Conservation (phyloP, 2,888 invertebrate genomes). For the Metellina segmentata region DNA sequence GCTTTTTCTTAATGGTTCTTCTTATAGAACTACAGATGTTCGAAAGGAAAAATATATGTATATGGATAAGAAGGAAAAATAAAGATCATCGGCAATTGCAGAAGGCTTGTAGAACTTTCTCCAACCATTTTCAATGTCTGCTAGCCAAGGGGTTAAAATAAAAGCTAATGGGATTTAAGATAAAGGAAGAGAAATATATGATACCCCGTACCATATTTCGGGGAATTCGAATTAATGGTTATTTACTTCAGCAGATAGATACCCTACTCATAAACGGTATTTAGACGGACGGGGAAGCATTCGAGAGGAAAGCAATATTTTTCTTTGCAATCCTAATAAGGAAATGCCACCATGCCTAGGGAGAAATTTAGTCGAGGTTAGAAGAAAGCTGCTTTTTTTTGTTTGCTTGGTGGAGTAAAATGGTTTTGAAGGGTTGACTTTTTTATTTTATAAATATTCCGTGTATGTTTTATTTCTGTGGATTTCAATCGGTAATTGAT, state of each 20-base stretch:
- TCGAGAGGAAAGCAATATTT: not conserved
- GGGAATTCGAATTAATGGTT: conserved; percentile 61
- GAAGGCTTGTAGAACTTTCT: conserved; percentile 31
- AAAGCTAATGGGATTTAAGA: conserved; percentile 55
- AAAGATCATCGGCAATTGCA: conserved; percentile 33
- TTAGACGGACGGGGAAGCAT: conserved; percentile 7
- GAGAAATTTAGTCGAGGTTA: too few relatives aligned
- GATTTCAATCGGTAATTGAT: too few relatives aligned
- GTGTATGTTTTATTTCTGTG: too few relatives aligned
- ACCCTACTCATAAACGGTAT: conserved; percentile 12
- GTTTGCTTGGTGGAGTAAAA: too few relatives aligned
- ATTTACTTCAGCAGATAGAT: conserved; percentile 36
- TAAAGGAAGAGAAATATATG: conserved; percentile 36
- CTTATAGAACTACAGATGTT: conserved; percentile 46
- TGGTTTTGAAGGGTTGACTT: too few relatives aligned
- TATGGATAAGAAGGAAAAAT: conserved; percentile 31
- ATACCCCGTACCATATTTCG: conserved; percentile 24
- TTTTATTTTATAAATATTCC: too few relatives aligned
- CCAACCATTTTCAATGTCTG: conserved; percentile 55
- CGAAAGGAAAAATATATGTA: conserved; percentile 23
- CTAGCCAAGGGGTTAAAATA: conserved; percentile 61
- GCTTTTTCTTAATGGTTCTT: conserved; percentile 64
- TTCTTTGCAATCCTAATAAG: too few relatives aligned
- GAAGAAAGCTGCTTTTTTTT: too few relatives aligned
- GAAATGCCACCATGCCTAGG: too few relatives aligned